A percentile compares a stretch with the other conserved stretches of the same genome.
These are phyloP conservation scores for Drosophila sulfurigaster DNA, from an alignment of 1,140 invertebrate species.

Conservation along the genomic window DNA sequence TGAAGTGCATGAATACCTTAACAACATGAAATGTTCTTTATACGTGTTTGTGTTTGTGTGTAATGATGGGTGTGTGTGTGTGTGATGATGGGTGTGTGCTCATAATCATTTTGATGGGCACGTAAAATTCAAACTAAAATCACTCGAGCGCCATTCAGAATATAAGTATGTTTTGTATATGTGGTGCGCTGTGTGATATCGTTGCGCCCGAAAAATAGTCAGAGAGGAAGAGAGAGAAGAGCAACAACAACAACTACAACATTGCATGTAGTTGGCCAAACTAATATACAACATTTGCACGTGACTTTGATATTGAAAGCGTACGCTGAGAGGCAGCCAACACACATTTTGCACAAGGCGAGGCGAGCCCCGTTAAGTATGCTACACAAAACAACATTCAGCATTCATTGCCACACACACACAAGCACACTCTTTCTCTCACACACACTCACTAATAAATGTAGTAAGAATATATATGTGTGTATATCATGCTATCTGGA, in stretches of 20 bases:
- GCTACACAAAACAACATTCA: slow-evolving; percentile 56
- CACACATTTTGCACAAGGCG: neutral
- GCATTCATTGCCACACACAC: slow-evolving; percentile 48
- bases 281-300: slow-evolving; percentile 79
- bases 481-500: slow-evolving; percentile 40
- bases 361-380: slow-evolving; percentile 44
- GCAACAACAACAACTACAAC: slow-evolving; percentile 36
- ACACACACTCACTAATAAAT: slow-evolving; percentile 10
- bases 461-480: neutral
- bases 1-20: slow-evolving; percentile 80
- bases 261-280: slow-evolving; percentile 37
- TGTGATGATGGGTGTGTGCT: slow-evolving; percentile 34
- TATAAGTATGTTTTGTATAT: slow-evolving; percentile 20
- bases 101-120: slow-evolving; percentile 82
- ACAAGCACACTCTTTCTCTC: neutral
- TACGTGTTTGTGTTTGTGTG: neutral
- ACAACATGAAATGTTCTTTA: slow-evolving; percentile 42
- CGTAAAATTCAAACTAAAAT: slow-evolving; percentile 81
- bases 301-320: slow-evolving; percentile 79
- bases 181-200: neutral
- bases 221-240: neutral
- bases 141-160: slow-evolving; percentile 64
- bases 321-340: slow-evolving; percentile 15
- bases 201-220: slow-evolving; percentile 25
- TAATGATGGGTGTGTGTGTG: neutral